Base-by-base conservation (phyloP, 2,888 invertebrate genomes). In the Conomelus anceps region DNA sequence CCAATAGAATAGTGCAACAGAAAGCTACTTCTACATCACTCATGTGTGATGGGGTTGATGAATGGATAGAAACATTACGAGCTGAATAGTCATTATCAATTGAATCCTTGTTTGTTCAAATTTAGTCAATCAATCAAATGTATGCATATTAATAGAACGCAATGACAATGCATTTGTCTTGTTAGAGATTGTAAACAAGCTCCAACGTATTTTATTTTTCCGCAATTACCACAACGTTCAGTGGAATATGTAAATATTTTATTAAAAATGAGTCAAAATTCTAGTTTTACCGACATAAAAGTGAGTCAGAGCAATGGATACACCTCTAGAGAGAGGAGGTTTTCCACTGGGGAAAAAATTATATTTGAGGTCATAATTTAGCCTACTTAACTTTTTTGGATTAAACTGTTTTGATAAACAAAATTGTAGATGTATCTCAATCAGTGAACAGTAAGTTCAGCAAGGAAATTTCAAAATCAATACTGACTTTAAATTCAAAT, bases 41-140 rank as follows among this genome's bases (percentile, higher is more conserved):
- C 63, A 63, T 63, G 20, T 63, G 63, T 63, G 3, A 84, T 11
- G n/a, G 23, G 84, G 13, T 88, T 63, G 63, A 63, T 63, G n/a
- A 63, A n/a, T 20, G 63, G n/a, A 63, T 63, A 63, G n/a, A 63
- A 63, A n/a, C 4, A 63, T 22, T 88, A 26, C 88, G 22, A 26
- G 88, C 6, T 22, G 84, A 85, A 88, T 84, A 88, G 88, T 22
- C 29, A 85, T 26, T 84, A n/a, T 17, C 24, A 85, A 88, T 88
- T 63, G 20, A 1, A 84, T 24, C 84, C 88, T 85, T 85, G 34
- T 26, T 26, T 24, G 29, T 9, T 41, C 9, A 13, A 86, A 63
- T 41, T 63, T 29, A 84, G 88, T 34, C 86, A 63, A 63, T n/a
- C 63, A 63, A 63, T 63, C 63, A n/a, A 63, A 63, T 63, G 1